Conservation (phyloP, 2,113 vertebrate species). For the Catharus fuscescens region DNA sequence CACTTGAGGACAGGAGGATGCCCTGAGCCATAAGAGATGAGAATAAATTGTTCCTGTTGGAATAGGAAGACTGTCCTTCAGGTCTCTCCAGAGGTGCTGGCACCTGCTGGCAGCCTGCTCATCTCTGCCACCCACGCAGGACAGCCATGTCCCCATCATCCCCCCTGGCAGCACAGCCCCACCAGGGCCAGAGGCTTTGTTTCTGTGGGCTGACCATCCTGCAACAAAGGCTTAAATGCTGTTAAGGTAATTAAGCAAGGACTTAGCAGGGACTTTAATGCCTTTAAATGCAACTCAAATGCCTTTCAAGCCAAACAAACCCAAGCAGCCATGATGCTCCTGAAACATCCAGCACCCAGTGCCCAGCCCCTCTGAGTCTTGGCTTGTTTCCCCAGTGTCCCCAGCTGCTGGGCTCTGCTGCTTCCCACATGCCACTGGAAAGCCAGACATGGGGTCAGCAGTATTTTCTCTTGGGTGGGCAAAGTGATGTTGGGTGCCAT, state of each 20-base stretch:
- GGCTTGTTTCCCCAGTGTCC: background rate
- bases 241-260: constrained; percentile 35
- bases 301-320: background rate
- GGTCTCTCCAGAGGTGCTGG: background rate
- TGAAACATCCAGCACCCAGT: background rate
- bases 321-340: background rate
- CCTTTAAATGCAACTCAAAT: constrained; percentile 17
- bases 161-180: background rate
- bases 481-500: background rate
- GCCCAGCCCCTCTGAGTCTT: background rate
- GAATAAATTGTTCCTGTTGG: background rate
- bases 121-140: background rate
- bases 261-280: constrained; percentile 12
- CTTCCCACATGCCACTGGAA: background rate
- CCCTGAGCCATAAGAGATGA: background rate
- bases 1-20: background rate
- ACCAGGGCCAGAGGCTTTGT: background rate
- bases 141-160: accelerated
- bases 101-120: background rate
- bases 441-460: background rate
- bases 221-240: background rate
- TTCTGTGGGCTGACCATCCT: background rate
- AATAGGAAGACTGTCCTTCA: accelerated
- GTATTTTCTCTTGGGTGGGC: background rate
- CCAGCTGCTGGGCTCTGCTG: background rate